phyloP scores from a whole-genome alignment of 2,888 invertebrate species.

The Torymus tubicola region DNA sequence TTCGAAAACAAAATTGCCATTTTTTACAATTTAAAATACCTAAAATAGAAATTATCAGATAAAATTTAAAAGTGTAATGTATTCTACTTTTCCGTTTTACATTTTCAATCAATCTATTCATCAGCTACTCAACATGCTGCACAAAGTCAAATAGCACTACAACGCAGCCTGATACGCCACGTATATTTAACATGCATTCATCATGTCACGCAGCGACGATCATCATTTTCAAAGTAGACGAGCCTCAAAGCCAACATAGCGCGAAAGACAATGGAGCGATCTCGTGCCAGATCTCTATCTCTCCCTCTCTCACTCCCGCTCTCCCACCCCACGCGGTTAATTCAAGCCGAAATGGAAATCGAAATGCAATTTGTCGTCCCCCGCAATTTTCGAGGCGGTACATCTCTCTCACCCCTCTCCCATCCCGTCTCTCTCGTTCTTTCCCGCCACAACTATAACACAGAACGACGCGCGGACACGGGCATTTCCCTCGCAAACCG shows the following conservation, averaged over 20 bases:
- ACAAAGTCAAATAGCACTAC: background rate
- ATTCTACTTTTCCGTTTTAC: no score
- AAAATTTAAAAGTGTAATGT: no score
- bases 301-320: background rate
- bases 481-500: constrained; percentile 73
- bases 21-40: no score
- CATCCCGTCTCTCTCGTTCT: background rate
- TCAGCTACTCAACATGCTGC: no score
- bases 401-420: background rate
- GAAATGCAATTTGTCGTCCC: constrained; percentile 75
- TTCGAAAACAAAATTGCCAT: no score
- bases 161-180: background rate
- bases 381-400: constrained; percentile 65
- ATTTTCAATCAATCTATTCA: no score
- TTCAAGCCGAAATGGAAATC: constrained; percentile 73
- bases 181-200: background rate
- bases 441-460: constrained; percentile 8
- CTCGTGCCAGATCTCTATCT: background rate
- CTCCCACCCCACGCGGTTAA: constrained; percentile 59
- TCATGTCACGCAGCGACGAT: no score
- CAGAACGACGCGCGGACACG: constrained; percentile 52
- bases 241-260: no score
- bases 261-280: background rate
- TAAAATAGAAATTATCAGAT: no score
- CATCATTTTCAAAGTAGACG: no score